Percentiles rank a stretch among this genome's conserved stretches.
Conservation (phyloP, 2,113 vertebrate genomes). For the Anoura caudifer region DNA sequence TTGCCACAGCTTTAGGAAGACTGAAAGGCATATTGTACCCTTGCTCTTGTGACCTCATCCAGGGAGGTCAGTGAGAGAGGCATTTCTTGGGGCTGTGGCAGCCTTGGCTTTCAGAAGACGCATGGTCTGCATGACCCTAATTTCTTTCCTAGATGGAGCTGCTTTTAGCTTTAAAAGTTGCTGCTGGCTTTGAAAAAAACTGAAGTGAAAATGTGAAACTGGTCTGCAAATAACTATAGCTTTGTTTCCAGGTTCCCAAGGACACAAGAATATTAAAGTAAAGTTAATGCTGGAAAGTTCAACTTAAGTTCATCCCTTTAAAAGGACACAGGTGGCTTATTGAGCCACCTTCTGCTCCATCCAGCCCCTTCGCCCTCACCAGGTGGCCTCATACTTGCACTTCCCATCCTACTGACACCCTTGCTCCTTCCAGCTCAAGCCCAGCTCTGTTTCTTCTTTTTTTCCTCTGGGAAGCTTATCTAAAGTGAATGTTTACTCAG, state of each 20-base stretch:
- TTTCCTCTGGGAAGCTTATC: not conserved
- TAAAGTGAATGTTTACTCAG: not conserved
- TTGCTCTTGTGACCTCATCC: not conserved
- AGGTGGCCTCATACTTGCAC: not conserved
- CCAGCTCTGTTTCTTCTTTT: not conserved
- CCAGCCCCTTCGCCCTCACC: not conserved
- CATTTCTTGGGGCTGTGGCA: not conserved
- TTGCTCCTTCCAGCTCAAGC: not conserved
- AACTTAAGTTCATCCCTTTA: slow-evolving; percentile 14
- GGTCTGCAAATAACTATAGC: not conserved
- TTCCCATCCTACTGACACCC: not conserved
- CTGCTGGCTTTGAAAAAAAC: slow-evolving; percentile 22
- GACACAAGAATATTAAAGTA: slow-evolving; percentile 18
- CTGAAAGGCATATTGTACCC: not conserved
- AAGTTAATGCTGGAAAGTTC: not conserved
- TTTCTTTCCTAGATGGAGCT: not conserved
- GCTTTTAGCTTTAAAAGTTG: slow-evolving; percentile 44
- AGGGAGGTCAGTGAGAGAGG: not conserved
- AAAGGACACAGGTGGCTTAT: not conserved
- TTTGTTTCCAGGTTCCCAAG: not conserved
- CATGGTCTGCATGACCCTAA: not conserved
- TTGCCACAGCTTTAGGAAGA: not conserved
- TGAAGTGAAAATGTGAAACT: not conserved
- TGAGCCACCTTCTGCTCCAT: not conserved
- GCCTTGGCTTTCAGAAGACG: not conserved